Evolutionary conservation across 2,888 invertebrate genomes (phyloP), one percentile per base, ranked within the genome.

Genomic region (Dasypogon diadema): DNA sequence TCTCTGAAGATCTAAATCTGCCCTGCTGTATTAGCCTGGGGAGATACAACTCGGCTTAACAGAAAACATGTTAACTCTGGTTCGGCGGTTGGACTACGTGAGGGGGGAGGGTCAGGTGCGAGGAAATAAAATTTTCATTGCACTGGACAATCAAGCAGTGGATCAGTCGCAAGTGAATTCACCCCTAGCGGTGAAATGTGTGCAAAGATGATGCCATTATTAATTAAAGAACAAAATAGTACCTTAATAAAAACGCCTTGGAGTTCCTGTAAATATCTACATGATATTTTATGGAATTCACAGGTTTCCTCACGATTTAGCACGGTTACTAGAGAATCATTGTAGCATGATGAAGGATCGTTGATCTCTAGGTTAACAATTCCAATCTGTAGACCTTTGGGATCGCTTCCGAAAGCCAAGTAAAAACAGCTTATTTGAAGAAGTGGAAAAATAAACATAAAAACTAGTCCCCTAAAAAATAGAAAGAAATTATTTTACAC

Each of bases 371-470:
- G 89, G 81, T 96, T 96, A 21, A 95, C 92, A 0, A 97, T 88
- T 0, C 92, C 96, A 42, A 97, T 80, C 63, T 89, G 88, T 0
- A 97, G 87, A 75, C 90, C 90, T 68, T 88, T 88, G 0, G 94
- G 93, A 81, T 95, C 92, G 63, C 90, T 90, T 0, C 95, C 95
- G 70, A 95, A 90, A 26, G 95, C 92, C 75, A 92, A 84, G 86
- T 95, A 93, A 85, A 97, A 96, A 42, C 93, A 89, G 48, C 91
- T 87, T 77, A 93, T 89, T 89, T 96, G 92, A 22, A 96, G 87
- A 14, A 96, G 87, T 12, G 97, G 97, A 82, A 97, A 92, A 75
- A 94, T 80, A 76, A 96, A 86, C 78, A 95, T 91, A 85, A 97
- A 97, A 78, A 92, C 85, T 26, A 96, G 87, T 42, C 95, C 93